Base-by-base conservation (phyloP, 2,888 invertebrate genomes). In the Apodemia duryi region DNA sequence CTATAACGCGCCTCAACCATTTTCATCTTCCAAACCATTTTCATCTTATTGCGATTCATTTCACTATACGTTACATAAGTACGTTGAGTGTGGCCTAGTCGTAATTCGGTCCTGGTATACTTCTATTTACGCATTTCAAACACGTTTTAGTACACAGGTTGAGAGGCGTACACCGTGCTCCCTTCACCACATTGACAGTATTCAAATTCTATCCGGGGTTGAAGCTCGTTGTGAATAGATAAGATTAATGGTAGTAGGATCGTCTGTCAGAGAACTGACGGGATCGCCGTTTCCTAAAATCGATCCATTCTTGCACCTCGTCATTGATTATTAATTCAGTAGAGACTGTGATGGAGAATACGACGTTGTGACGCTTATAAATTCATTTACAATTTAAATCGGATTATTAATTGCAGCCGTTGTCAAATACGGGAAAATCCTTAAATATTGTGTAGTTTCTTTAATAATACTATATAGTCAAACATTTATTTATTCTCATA, bases 221-320 rank as follows among this genome's bases (percentile, higher is more conserved):
- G 77, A 80, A 77, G 75, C 72, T 76, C 78, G 76, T 77, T 76
- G 79, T 84, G 83, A 84, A 86, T 86, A 83, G 85, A 85, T 85
- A 85, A 85, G 85, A 85, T 86, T 83, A 85, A 85, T 85, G 77
- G 79, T 74, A 70, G 77, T 69, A 73, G 77, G 77, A 76, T 78
- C 75, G 75, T 73, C 76, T 72, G 77, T 73, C 75, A 72, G 75
- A 72, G 75, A 74, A 77, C 77, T 76, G 78, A 79, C 77, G 77
- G 73, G 73, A 69, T 70, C 70, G 69, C 65, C 69, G 69, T 67
- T 70, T 63, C 68, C 67, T 67, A 62, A 72, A 69, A 68, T 73
- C 70, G 74, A 70, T 72, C 73, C 75, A 75, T 75, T 75, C 73
- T 76, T 73, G 71, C 69, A 71, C 75, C 75, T 72, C 72, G 74